Conservation (phyloP, 35 echinoderm and acorn worm species). For the Antedon bifida region DNA sequence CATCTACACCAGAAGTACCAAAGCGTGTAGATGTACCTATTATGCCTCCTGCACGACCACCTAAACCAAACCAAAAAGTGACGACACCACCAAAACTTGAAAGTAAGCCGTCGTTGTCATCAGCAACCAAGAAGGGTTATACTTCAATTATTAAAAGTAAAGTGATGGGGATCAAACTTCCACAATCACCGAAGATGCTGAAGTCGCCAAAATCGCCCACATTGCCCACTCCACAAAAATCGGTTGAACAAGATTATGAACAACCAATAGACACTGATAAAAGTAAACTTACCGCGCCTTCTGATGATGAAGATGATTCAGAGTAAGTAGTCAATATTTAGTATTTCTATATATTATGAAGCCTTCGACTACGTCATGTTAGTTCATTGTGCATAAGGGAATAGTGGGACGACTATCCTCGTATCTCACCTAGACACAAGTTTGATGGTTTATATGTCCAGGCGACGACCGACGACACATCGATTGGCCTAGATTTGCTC, state of each 20-base stretch:
- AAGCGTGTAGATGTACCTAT: neutral
- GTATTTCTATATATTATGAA: too few relatives aligned
- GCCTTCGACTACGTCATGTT: too few relatives aligned
- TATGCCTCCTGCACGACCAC: neutral
- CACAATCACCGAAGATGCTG: neutral
- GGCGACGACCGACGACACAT: too few relatives aligned
- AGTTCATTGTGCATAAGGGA: too few relatives aligned
- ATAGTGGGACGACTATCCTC: too few relatives aligned
- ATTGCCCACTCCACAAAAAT: too few relatives aligned
- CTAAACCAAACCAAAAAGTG: neutral
- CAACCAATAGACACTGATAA: neutral
- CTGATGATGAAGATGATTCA: neutral
- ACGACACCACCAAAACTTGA: neutral
- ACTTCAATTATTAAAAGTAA: neutral
- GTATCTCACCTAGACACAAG: too few relatives aligned
- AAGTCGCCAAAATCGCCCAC: neutral
- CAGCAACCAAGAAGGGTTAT: neutral
- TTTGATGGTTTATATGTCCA: too few relatives aligned
- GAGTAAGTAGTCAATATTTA: neutral
- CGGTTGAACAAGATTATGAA: neutral
- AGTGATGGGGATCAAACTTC: neutral
- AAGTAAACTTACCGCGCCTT: neutral
- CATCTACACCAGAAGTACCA: neutral
- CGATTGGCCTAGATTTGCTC: too few relatives aligned
- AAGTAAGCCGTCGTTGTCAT: too few relatives aligned